A percentile compares a stretch with the other conserved stretches of the same genome.
These are phyloP conservation scores for Acrobasis repandana DNA, from an alignment of 2,888 invertebrate genomes.

Conservation along the genomic window DNA sequence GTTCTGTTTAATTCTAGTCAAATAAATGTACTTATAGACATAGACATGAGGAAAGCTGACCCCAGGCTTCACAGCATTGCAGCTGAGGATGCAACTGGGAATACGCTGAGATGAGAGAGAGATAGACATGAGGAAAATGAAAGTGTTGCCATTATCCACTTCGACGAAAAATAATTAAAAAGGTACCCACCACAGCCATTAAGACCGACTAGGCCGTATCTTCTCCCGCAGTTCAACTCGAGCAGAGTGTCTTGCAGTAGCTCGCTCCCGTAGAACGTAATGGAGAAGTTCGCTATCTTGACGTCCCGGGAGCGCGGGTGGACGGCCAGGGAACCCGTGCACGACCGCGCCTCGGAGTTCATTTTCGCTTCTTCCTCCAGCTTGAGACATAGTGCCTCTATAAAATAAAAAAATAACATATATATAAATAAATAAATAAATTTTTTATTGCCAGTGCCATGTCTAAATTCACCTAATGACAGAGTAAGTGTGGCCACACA, in stretches of 20 bases:
- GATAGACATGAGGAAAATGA: no score
- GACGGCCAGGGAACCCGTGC: constrained; percentile 97
- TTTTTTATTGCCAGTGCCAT: no score
- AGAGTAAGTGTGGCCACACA: no score
- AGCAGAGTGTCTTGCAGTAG: constrained; percentile 97
- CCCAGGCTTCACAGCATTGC: no score
- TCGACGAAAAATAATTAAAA: neutral
- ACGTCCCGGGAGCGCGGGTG: constrained; percentile 98
- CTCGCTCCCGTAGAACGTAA: constrained; percentile 99
- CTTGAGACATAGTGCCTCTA: constrained; percentile 93
- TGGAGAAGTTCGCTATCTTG: constrained; percentile 97
- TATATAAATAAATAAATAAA: no score
- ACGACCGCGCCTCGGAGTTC: constrained; percentile 96
- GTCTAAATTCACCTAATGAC: no score
- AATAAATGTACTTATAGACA: no score
- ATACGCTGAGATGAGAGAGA: no score
- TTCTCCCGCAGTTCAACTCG: constrained; percentile 97
- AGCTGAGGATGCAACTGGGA: no score
- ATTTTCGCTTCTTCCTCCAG: constrained; percentile 95
- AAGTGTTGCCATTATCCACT: no score
- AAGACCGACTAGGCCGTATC: constrained; percentile 98
- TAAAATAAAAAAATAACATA: constrained; percentile 47
- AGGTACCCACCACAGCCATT: constrained; percentile 94
- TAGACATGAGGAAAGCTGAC: no score
- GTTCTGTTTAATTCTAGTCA: no score